A percentile compares a stretch with the other conserved stretches of the same genome.
Evolutionary conservation across 2,113 vertebrate species (phyloP).

Genomic region (Pogona vitticeps): DNA sequence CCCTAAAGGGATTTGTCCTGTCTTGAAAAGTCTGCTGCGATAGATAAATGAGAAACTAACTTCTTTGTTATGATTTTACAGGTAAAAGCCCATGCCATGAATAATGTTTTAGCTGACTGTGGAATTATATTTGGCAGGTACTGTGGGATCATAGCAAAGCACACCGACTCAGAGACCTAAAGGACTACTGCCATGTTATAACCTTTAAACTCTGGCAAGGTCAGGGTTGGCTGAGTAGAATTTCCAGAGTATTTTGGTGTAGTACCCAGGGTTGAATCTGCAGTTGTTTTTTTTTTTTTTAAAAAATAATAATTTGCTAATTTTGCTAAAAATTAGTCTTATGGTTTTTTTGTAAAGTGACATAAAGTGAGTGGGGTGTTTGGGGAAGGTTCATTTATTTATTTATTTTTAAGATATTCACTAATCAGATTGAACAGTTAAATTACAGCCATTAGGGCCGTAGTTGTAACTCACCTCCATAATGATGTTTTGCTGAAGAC

Average conservation of each 20-base stretch:
- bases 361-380: constrained; percentile 43
- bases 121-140: background rate
- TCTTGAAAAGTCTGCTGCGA: background rate
- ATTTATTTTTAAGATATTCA: constrained; percentile 34
- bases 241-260: constrained; percentile 43
- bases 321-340: too few species aligned
- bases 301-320: constrained; percentile 38
- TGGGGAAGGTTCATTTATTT: constrained; percentile 37
- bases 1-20: background rate
- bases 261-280: constrained; percentile 36
- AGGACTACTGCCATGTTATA: constrained; percentile 31
- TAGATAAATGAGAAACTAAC: background rate
- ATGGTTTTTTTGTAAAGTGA: constrained; percentile 34
- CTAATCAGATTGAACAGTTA: constrained; percentile 39
- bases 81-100: background rate
- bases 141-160: background rate
- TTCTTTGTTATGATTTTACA: background rate
- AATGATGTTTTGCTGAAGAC: background rate
- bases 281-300: constrained; percentile 45
- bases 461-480: constrained; percentile 17
- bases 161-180: background rate
- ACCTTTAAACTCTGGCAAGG: constrained; percentile 30
- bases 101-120: background rate
- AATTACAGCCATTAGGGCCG: constrained; percentile 28
- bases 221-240: constrained; percentile 29